These are phyloP conservation scores for Heteromyza rotundicornis DNA, from an alignment of 2,888 invertebrate species.

Conservation along the genomic window DNA sequence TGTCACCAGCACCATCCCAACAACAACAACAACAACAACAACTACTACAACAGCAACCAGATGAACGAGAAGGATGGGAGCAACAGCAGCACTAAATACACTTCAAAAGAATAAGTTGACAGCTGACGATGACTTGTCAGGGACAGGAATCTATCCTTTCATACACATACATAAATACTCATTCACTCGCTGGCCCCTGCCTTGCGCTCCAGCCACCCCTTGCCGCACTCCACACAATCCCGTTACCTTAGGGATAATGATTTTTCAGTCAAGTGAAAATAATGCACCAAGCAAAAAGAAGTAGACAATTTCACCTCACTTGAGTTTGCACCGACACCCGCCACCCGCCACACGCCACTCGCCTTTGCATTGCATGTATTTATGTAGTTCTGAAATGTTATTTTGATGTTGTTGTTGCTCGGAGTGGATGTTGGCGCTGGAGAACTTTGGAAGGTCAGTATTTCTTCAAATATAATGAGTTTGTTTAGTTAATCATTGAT, in stretches of 20 bases:
- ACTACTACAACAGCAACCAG: constrained; percentile 13
- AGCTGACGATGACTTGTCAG: constrained; percentile 60
- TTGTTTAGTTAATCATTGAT: too few species aligned
- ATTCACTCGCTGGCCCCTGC: constrained; percentile 9
- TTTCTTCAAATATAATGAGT: too few species aligned
- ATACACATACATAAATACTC: constrained; percentile 30
- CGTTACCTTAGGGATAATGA: constrained; percentile 53
- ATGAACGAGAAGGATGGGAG: constrained; percentile 24
- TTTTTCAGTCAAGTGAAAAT: constrained; percentile 57
- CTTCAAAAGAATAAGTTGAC: constrained; percentile 60
- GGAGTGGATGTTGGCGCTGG: too few species aligned
- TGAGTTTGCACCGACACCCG: too few species aligned
- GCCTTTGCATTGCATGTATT: too few species aligned
- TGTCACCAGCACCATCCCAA: constrained; percentile 48
- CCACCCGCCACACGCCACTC: too few species aligned
- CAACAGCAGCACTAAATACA: constrained; percentile 50
- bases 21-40: constrained; percentile 20
- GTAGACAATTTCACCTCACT: background rate
- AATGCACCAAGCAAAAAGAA: constrained; percentile 27
- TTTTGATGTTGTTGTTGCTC: too few species aligned
- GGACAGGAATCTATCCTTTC: constrained; percentile 57
- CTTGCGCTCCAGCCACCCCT: constrained; percentile 1
- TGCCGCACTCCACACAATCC: constrained; percentile 1
- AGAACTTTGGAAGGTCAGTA: too few species aligned
- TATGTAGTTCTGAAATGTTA: too few species aligned